phyloP scores from a whole-genome alignment of 2,888 invertebrate genomes.

The Eilema depressum region DNA sequence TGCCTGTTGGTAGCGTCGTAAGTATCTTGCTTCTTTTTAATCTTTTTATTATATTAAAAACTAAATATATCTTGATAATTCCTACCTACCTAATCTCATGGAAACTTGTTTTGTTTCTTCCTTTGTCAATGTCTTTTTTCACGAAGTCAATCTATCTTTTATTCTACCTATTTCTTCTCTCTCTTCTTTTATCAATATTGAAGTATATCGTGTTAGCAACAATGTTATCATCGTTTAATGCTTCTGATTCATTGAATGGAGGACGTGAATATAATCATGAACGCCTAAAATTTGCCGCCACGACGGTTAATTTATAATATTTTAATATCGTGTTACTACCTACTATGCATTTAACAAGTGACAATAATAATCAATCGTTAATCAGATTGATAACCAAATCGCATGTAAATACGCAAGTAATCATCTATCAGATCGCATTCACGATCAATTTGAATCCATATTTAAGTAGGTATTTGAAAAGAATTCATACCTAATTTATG shows the following conservation, averaged over 20 bases:
- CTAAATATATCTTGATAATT: background rate
- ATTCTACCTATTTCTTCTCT: background rate
- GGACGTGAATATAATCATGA: background rate
- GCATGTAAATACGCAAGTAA: background rate
- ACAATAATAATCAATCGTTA: background rate
- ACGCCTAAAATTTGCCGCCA: background rate
- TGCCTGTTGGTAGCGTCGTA: slow-evolving; percentile 91
- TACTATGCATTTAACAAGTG: background rate
- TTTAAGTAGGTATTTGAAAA: no score
- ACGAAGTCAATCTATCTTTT: background rate
- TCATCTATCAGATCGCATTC: background rate
- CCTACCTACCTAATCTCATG: background rate
- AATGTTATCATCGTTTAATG: background rate
- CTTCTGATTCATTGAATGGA: background rate
- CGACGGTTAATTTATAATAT: background rate
- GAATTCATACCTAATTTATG: background rate
- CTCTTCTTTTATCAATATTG: background rate
- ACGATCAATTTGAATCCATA: background rate
- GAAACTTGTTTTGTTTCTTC: background rate
- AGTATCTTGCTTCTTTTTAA: slow-evolving; percentile 67
- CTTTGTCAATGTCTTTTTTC: background rate
- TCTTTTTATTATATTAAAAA: no score
- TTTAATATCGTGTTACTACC: background rate
- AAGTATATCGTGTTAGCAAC: background rate
- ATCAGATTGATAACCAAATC: slow-evolving; percentile 12